Conservation (phyloP, 2,113 vertebrate species). For the Podarcis raffonei region DNA sequence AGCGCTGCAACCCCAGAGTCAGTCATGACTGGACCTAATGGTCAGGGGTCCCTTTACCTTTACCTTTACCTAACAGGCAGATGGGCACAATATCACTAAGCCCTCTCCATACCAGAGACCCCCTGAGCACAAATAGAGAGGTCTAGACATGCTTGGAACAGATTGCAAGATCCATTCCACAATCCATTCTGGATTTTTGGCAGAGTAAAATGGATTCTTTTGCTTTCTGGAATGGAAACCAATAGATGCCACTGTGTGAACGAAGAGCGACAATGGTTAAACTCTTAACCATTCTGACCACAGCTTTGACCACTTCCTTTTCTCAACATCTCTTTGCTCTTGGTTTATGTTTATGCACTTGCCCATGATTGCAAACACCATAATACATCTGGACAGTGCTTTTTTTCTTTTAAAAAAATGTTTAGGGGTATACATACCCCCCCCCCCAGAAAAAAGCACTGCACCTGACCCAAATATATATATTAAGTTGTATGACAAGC, state of each 20-base stretch:
- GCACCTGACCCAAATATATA: slow-evolving; percentile 40
- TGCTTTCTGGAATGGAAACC: neutral
- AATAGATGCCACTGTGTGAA: neutral
- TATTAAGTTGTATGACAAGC: slow-evolving; percentile 69
- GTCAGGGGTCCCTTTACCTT: too few species aligned
- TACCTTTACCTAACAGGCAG: too few species aligned
- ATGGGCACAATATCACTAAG: too few species aligned
- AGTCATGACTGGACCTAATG: fast-evolving
- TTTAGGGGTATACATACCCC: too few species aligned
- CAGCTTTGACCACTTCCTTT: neutral
- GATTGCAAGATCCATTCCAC: neutral
- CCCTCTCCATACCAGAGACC: too few species aligned
- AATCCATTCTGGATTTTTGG: neutral
- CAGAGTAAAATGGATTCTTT: neutral
- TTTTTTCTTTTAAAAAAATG: neutral
- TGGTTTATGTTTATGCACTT: slow-evolving; percentile 9
- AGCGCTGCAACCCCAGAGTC: too few species aligned
- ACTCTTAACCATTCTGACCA: neutral
- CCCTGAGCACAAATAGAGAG: too few species aligned
- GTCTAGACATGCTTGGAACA: neutral
- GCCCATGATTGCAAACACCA: slow-evolving; percentile 38
- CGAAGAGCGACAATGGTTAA: neutral
- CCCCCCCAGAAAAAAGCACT: too few species aligned
- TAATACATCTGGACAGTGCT: slow-evolving; percentile 49
- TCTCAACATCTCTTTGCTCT: slow-evolving; percentile 8